Conservation (phyloP, 1,140 invertebrate genomes). For the Lordiphosa clarofinis region DNA sequence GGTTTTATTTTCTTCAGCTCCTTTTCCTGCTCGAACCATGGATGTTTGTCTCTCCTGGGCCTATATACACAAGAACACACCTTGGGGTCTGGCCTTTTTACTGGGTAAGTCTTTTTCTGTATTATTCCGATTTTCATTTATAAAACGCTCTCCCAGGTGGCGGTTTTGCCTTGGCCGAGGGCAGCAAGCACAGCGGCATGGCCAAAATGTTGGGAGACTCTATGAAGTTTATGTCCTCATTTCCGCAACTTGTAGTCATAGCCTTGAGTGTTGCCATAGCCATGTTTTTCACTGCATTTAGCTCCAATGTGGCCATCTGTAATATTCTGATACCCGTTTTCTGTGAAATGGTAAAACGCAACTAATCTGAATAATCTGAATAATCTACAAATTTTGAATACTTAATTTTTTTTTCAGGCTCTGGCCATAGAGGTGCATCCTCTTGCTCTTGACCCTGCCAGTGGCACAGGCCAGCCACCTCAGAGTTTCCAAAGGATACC, state of each 20-base stretch:
- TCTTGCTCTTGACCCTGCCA: constrained; percentile 91
- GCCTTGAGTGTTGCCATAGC: constrained; percentile 73
- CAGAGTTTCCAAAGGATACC: constrained; percentile 35
- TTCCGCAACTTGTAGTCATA: constrained; percentile 81
- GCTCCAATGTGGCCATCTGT: constrained; percentile 89
- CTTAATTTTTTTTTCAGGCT: constrained; percentile 61
- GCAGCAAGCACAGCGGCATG: constrained; percentile 87
- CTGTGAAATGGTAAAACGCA: constrained; percentile 83
- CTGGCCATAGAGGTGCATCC: constrained; percentile 86
- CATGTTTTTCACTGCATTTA: constrained; percentile 86
- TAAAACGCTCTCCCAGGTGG: constrained; percentile 81
- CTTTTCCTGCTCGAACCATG: constrained; percentile 37
- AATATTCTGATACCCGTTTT: constrained; percentile 89
- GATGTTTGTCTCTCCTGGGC: constrained; percentile 38
- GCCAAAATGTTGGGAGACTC: constrained; percentile 86
- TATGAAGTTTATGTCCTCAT: constrained; percentile 80
- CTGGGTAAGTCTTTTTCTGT: constrained; percentile 22
- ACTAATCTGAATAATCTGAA: too few species aligned
- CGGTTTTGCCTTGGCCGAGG: constrained; percentile 93
- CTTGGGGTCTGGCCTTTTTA: constrained; percentile 50
- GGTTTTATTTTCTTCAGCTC: constrained; percentile 16
- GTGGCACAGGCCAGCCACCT: constrained; percentile 82
- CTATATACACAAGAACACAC: constrained; percentile 16
- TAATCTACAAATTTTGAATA: neutral
- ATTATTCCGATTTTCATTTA: neutral